Evolutionary conservation across 2,888 invertebrate genomes (phyloP).

Genomic region (Eupithecia vulgata): DNA sequence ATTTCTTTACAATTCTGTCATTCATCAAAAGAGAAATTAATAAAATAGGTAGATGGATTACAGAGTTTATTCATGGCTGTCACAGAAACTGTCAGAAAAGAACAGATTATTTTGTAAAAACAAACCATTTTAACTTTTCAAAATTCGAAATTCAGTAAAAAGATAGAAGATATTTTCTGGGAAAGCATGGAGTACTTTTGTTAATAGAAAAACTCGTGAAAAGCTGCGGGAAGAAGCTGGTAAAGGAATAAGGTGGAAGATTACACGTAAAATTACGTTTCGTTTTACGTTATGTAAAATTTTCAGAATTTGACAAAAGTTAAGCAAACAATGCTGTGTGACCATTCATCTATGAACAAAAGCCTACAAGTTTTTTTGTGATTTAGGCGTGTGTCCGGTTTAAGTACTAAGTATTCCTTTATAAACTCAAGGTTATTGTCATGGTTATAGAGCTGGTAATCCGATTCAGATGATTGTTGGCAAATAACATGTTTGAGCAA

Average conservation of each 20-base stretch:
- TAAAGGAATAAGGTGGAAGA: not conserved
- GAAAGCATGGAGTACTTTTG: not conserved
- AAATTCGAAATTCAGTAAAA: too few species aligned
- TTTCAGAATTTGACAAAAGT: not conserved
- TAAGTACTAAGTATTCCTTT: not conserved
- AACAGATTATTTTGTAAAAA: too few species aligned
- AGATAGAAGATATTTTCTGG: not conserved
- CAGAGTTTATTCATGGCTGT: too few species aligned
- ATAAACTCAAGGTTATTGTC: constrained; percentile 7
- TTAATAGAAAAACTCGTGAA: not conserved
- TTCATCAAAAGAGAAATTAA: too few species aligned
- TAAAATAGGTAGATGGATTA: too few species aligned
- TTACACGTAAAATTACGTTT: too few species aligned
- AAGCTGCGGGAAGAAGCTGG: not conserved
- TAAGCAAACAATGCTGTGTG: not conserved
- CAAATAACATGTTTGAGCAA: constrained; percentile 5
- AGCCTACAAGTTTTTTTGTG: not conserved
- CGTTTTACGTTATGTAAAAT: too few species aligned
- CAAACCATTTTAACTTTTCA: not conserved
- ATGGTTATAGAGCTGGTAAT: not conserved
- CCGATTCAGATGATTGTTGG: constrained; percentile 5
- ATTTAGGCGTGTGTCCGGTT: not conserved
- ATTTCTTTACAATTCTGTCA: not conserved
- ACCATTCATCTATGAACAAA: not conserved
- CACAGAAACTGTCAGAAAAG: too few species aligned